Conservation (phyloP, 92 coral and sea anemone genomes). For the Phenganax stokvisi region DNA sequence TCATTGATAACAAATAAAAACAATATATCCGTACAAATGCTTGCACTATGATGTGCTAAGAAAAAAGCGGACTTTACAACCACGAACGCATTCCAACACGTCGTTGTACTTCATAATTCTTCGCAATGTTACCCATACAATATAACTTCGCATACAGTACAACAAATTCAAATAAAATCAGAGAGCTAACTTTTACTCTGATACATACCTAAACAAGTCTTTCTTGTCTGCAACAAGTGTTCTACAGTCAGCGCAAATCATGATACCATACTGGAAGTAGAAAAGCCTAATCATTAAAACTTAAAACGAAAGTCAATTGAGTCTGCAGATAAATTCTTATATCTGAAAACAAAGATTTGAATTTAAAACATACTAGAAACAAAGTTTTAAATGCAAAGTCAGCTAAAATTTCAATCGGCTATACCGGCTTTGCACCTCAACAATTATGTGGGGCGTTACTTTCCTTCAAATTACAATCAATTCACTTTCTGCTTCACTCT, state of each 20-base stretch:
- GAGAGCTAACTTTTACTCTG: too few relatives aligned
- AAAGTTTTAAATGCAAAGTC: too few relatives aligned
- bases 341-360: not conserved
- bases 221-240: constrained; percentile 71
- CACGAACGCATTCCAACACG: too few relatives aligned
- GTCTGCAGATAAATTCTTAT: not conserved
- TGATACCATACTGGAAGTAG: constrained; percentile 65
- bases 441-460: too few relatives aligned
- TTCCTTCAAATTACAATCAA: too few relatives aligned
- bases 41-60: not conserved
- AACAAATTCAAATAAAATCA: too few relatives aligned
- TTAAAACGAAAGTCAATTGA: not conserved
- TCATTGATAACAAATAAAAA: not conserved
- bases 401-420: too few relatives aligned
- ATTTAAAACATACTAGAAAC: too few relatives aligned
- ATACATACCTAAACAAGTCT: constrained; percentile 79
- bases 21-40: not conserved
- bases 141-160: too few relatives aligned
- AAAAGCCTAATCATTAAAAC: not conserved
- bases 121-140: not conserved
- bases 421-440: too few relatives aligned
- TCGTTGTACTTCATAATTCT: not conserved
- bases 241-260: constrained; percentile 78
- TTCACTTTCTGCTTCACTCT: too few relatives aligned
- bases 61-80: too few relatives aligned